Evolutionary conservation across 2,888 invertebrate species (phyloP).

Genomic region (Eupithecia dodoneata): DNA sequence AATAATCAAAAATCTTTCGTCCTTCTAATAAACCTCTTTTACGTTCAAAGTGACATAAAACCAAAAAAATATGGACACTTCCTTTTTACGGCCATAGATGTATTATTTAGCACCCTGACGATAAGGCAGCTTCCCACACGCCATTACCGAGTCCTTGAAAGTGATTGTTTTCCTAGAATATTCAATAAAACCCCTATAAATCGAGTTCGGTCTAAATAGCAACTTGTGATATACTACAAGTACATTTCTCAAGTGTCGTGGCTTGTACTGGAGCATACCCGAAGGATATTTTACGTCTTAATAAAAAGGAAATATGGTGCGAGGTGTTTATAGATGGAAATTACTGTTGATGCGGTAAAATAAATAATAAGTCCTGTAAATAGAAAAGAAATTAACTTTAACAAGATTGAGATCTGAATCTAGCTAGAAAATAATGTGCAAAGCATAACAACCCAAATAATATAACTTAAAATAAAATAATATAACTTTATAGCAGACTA

Average conservation of each 20-base stretch:
- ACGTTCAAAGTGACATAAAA: background rate
- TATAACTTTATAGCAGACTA: background rate
- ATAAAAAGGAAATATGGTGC: slow-evolving; percentile 59
- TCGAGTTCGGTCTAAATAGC: slow-evolving; percentile 49
- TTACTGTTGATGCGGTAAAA: slow-evolving; percentile 32
- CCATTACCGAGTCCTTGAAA: slow-evolving; percentile 24
- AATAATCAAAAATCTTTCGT: background rate
- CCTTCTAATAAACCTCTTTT: background rate
- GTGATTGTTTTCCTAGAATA: slow-evolving; percentile 42
- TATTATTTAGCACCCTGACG: slow-evolving; percentile 33
- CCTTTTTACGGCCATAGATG: slow-evolving; percentile 37
- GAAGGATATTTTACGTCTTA: slow-evolving; percentile 58
- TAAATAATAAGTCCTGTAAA: background rate
- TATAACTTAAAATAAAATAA: too few relatives aligned
- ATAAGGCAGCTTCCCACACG: slow-evolving; percentile 28
- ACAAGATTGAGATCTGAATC: background rate
- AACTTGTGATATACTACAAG: slow-evolving; percentile 48
- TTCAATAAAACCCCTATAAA: slow-evolving; percentile 51
- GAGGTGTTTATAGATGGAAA: slow-evolving; percentile 49
- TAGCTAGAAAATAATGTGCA: background rate
- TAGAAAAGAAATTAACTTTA: background rate
- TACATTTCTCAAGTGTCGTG: slow-evolving; percentile 51
- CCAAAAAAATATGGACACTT: slow-evolving; percentile 32
- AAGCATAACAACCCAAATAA: background rate
- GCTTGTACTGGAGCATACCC: slow-evolving; percentile 24